Base-by-base conservation (phyloP, 2,888 invertebrate species). In the Pristionchus fissidentatus region DNA sequence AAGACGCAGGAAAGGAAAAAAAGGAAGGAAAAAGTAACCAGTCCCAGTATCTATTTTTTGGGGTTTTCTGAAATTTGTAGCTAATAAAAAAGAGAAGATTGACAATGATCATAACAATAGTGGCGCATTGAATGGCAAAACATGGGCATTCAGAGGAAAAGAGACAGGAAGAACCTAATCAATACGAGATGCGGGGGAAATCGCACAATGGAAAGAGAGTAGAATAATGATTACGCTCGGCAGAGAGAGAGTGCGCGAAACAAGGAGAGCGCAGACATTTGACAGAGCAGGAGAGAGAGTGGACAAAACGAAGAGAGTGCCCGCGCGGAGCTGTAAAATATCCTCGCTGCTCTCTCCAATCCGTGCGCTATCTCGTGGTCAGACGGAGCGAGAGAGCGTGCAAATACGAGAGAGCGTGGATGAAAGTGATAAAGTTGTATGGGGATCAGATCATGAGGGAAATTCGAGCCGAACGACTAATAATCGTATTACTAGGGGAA, bases 311-410 rank as follows among this genome's bases (percentile, higher is more conserved):
- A 26, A n/a, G 19, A 60, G n/a, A n/a, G n/a, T n/a, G n/a, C 26
- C 70, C n/a, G 19, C n/a, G 26, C 41, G 43, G 70, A 41, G 70
- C 70, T 70, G 70, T 70, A 70, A 70, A 70, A 41, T 70, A 41
- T 41, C n/a, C 70, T 41, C 29, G 75, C n/a, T 22, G 41, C 70
- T 26, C n/a, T 70, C 43, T 26, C 19, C n/a, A 43, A n/a, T n/a
- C n/a, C n/a, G n/a, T n/a, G n/a, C n/a, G n/a, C 10, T 10, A 19
- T 10, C 10, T 10, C 10, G 49, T 10, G 49, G 49, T 10, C 10
- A 19, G 49, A 29, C 22, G 35, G 73, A 26, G 46, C 43, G 73
- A 73, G 73, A 73, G 73, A 46, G 73, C 15, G 26, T 13, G 73
- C 13, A 19, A 46, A 46, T 26, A 13, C 26, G 29, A 73, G 73